These are phyloP conservation scores for Neoascia interrupta DNA, from an alignment of 2,888 invertebrate species.

Conservation along the genomic window DNA sequence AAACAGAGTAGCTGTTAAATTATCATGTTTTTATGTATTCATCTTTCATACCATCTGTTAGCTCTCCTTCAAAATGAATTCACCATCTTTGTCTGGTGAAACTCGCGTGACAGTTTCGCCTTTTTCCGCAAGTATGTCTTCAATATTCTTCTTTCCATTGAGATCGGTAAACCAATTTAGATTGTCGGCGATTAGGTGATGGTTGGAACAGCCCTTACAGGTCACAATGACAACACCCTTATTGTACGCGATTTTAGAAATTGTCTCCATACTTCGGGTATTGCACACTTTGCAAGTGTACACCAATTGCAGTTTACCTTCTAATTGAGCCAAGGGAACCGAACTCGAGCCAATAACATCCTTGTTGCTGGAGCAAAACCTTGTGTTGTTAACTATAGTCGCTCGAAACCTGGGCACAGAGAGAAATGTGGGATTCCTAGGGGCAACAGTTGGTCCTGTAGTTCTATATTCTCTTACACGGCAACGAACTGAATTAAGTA, in stretches of 20 bases:
- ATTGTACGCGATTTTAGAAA: constrained; percentile 91
- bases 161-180: constrained; percentile 95
- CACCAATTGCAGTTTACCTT: constrained; percentile 85
- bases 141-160: constrained; percentile 90
- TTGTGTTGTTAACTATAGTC: too few species aligned
- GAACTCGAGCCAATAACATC: background rate
- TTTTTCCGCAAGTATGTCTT: constrained; percentile 91
- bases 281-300: constrained; percentile 95
- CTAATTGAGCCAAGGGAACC: constrained; percentile 73
- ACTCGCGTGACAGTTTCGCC: constrained; percentile 88
- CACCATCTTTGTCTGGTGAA: constrained; percentile 6
- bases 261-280: constrained; percentile 87
- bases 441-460: too few species aligned
- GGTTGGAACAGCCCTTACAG: constrained; percentile 92
- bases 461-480: too few species aligned
- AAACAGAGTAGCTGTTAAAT: too few species aligned
- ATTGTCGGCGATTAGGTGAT: constrained; percentile 98
- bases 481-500: background rate
- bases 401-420: too few species aligned
- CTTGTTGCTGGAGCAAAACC: constrained; percentile 13
- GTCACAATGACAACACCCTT: constrained; percentile 95
- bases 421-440: too few species aligned
- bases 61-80: constrained; percentile 34
- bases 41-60: too few species aligned
- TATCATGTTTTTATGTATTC: too few species aligned